Percentiles rank a stretch among this genome's conserved stretches.
These are phyloP conservation scores for Aphodius sticticus DNA, from an alignment of 2,888 invertebrate genomes.

Conservation along the genomic window DNA sequence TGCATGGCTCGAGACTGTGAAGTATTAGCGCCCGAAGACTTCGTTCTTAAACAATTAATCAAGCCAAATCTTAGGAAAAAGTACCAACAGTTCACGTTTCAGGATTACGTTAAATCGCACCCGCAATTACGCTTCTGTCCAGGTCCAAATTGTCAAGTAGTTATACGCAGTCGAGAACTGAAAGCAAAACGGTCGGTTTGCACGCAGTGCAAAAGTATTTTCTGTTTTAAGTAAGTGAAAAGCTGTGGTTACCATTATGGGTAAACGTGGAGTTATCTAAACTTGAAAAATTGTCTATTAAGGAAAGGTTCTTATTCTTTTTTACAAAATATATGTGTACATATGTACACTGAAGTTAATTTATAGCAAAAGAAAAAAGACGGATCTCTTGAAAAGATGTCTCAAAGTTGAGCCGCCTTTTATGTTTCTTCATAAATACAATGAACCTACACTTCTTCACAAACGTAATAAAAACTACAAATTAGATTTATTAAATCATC, in stretches of 20 bases:
- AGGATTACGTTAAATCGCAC: slow-evolving; percentile 94
- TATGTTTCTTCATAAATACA: too few species aligned
- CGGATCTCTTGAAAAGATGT: too few species aligned
- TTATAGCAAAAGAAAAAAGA: too few species aligned
- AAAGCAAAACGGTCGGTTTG: slow-evolving; percentile 90
- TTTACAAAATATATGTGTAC: too few species aligned
- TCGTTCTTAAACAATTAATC: slow-evolving; percentile 85
- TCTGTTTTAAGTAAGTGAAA: slow-evolving; percentile 73
- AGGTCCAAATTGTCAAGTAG: slow-evolving; percentile 92
- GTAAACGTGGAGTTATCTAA: too few species aligned
- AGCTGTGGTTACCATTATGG: not conserved
- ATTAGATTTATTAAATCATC: not conserved
- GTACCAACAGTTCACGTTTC: slow-evolving; percentile 95
- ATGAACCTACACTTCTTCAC: too few species aligned
- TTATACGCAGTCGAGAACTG: slow-evolving; percentile 84
- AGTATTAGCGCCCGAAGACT: slow-evolving; percentile 95
- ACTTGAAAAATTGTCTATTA: not conserved
- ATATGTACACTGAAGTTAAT: too few species aligned
- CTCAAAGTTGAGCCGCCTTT: not conserved
- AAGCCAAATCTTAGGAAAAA: slow-evolving; percentile 86
- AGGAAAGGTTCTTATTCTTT: not conserved
- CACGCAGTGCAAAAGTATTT: slow-evolving; percentile 85
- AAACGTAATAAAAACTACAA: too few species aligned
- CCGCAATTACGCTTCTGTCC: slow-evolving; percentile 93
- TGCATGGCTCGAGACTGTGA: slow-evolving; percentile 98